These are phyloP conservation scores for Pycnonotus jocosus DNA, from an alignment of 2,113 vertebrate genomes.

Conservation along the genomic window DNA sequence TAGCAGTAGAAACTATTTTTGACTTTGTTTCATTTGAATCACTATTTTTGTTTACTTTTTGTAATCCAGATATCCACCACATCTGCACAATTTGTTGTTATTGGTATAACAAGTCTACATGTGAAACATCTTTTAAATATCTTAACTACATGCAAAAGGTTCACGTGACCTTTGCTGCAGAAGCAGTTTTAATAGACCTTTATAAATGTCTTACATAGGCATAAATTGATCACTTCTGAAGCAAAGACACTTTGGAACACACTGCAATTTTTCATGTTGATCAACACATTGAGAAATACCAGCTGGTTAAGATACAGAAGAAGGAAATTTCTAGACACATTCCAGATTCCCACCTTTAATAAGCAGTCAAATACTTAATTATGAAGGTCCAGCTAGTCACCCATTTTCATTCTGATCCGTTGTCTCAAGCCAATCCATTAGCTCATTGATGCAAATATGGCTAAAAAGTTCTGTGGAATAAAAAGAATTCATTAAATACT, in stretches of 20 bases:
- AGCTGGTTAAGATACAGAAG: background rate
- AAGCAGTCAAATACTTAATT: background rate
- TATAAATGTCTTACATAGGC: background rate
- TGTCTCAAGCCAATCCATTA: background rate
- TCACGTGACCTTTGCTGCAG: background rate
- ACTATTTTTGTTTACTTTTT: background rate
- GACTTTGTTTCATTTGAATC: background rate
- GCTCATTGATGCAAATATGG: background rate
- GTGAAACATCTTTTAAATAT: background rate
- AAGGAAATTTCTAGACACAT: background rate
- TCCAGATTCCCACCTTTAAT: background rate
- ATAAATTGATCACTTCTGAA: background rate
- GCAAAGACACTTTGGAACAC: background rate
- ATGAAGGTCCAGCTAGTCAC: background rate
- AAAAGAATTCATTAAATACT: background rate
- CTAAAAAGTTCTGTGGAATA: background rate
- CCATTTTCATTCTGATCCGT: background rate
- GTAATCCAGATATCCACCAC: background rate
- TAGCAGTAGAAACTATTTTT: background rate
- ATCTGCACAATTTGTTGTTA: background rate
- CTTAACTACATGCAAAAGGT: background rate
- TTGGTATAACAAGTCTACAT: background rate
- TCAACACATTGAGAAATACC: background rate
- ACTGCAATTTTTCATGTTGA: background rate
- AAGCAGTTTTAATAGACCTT: background rate